Conservation (phyloP, 2,113 vertebrate species). For the Phalacrocorax carbo region DNA sequence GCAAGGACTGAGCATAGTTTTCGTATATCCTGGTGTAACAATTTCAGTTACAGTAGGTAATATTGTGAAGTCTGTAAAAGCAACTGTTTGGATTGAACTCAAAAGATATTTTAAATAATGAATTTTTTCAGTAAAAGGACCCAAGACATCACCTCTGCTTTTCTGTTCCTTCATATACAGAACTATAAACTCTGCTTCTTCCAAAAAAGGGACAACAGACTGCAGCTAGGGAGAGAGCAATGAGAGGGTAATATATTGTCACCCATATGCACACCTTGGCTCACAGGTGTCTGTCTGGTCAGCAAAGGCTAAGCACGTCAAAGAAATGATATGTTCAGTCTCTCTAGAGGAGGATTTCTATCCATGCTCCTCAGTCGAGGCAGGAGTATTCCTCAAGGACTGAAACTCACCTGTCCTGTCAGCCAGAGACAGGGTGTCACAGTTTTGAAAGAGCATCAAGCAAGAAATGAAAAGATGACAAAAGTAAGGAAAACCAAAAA, state of each 20-base stretch:
- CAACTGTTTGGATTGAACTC: slow-evolving; percentile 12
- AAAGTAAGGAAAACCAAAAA: background rate
- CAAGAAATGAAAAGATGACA: background rate
- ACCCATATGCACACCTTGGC: background rate
- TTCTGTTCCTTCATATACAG: background rate
- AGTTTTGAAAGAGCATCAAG: background rate
- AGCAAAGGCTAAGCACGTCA: slow-evolving; percentile 51
- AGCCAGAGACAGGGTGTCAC: slow-evolving; percentile 19
- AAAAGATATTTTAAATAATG: slow-evolving; percentile 28
- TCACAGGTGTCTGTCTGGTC: slow-evolving; percentile 11
- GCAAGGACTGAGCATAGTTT: background rate
- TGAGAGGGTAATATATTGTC: background rate
- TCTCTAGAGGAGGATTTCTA: slow-evolving; percentile 11
- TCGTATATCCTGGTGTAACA: slow-evolving; percentile 55
- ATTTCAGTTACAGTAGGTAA: slow-evolving; percentile 7
- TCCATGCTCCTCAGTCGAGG: background rate
- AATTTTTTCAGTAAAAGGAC: background rate
- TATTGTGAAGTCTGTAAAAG: background rate
- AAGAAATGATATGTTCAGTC: slow-evolving; percentile 2
- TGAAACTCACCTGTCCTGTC: slow-evolving; percentile 45
- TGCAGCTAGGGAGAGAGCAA: background rate
- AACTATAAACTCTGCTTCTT: background rate
- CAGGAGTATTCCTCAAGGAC: slow-evolving; percentile 34
- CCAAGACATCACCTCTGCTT: background rate
- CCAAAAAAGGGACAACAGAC: background rate